These are phyloP conservation scores for Petromus typicus DNA, from an alignment of 2,113 vertebrate species.

Conservation along the genomic window DNA sequence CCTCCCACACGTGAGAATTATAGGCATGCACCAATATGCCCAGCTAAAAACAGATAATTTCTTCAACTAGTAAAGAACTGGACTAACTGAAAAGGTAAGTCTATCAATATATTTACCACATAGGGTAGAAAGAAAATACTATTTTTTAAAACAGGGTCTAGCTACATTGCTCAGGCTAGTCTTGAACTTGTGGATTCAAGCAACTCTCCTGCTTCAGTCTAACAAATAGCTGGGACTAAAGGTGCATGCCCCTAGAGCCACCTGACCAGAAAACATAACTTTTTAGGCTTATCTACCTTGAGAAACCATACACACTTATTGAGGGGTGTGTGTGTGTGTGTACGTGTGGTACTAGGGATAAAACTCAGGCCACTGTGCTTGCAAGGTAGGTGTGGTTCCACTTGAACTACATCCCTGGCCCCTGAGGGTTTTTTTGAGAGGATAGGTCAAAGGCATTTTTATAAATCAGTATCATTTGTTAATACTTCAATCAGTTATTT, in stretches of 20 bases:
- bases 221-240: background rate
- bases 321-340: background rate
- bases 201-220: background rate
- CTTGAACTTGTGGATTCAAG: background rate
- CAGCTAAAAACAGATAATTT: background rate
- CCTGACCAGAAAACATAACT: background rate
- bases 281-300: constrained; percentile 9
- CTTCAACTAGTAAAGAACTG: constrained; percentile 37
- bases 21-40: background rate
- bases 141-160: background rate
- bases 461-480: background rate
- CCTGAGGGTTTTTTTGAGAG: background rate
- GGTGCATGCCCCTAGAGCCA: background rate
- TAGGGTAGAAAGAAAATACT: background rate
- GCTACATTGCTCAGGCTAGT: background rate
- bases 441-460: background rate
- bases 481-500: constrained; percentile 27
- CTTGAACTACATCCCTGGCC: too few species aligned
- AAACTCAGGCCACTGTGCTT: too few species aligned
- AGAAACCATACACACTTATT: constrained; percentile 26
- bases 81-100: constrained; percentile 23
- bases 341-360: too few species aligned
- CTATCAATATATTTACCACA: background rate
- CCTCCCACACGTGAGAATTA: background rate
- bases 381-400: too few species aligned